These are phyloP conservation scores for Berghia stephanieae DNA, from an alignment of 1,140 invertebrate species.

Conservation along the genomic window DNA sequence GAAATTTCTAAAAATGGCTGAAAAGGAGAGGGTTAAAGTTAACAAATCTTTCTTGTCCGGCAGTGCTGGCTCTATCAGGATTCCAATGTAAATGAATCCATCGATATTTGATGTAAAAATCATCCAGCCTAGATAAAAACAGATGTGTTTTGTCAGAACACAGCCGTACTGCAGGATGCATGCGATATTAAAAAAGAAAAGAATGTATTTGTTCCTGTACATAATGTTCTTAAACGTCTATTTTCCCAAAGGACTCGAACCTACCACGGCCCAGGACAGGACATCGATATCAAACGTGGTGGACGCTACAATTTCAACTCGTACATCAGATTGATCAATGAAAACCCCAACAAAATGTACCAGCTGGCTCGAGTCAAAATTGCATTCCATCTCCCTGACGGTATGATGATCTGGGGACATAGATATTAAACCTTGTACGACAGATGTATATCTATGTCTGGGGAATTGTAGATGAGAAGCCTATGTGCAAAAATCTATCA, in stretches of 20 bases:
- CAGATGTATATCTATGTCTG: neutral
- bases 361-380: neutral
- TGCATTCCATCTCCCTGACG: neutral
- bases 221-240: neutral
- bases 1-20: too few species aligned
- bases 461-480: neutral
- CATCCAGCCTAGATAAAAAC: too few species aligned
- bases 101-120: too few species aligned
- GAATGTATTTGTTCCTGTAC: too few species aligned
- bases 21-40: too few species aligned
- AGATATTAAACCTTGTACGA: neutral
- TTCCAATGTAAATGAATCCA: too few species aligned
- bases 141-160: too few species aligned
- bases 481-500: neutral
- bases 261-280: constrained; percentile 2
- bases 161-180: too few species aligned
- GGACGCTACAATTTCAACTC: constrained; percentile 15
- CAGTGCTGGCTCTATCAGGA: too few species aligned
- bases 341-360: neutral
- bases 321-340: constrained; percentile 3
- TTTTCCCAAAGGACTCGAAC: neutral
- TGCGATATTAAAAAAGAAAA: too few species aligned
- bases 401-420: neutral
- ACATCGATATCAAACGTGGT: neutral
- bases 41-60: too few species aligned